Conservation (phyloP, 2,113 vertebrate species). For the Cairina moschata region DNA sequence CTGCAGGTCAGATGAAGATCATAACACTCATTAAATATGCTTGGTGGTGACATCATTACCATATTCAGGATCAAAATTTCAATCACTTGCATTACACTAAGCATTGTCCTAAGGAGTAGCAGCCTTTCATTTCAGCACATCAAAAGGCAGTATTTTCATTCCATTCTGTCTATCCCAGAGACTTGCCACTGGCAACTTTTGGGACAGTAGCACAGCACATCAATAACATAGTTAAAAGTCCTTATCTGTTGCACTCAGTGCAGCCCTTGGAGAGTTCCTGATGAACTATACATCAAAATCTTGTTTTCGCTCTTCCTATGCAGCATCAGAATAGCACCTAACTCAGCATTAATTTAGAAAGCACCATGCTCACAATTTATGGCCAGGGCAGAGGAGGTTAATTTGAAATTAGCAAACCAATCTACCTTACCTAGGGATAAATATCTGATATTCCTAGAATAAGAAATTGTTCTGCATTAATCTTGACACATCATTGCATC, state of each 20-base stretch:
- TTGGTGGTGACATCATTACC: background rate
- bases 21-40: background rate
- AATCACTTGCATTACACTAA: background rate
- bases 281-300: background rate
- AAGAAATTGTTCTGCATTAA: background rate
- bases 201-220: background rate
- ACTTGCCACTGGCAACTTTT: background rate
- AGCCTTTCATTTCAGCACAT: background rate
- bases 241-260: background rate
- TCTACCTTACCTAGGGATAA: background rate
- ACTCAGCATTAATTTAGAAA: background rate
- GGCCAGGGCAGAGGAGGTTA: background rate
- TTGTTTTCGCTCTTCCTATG: background rate
- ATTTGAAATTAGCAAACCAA: conserved; percentile 14
- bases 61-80: background rate
- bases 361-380: background rate
- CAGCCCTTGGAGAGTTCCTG: background rate
- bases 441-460: background rate
- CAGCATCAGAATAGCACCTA: background rate
- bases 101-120: background rate
- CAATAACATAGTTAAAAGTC: background rate
- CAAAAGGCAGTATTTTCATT: background rate
- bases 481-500: background rate
- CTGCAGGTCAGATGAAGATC: background rate
- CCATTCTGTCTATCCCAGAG: background rate